These are phyloP conservation scores for Oncorhynchus keta DNA, from an alignment of 2,113 vertebrate species.

Conservation along the genomic window DNA sequence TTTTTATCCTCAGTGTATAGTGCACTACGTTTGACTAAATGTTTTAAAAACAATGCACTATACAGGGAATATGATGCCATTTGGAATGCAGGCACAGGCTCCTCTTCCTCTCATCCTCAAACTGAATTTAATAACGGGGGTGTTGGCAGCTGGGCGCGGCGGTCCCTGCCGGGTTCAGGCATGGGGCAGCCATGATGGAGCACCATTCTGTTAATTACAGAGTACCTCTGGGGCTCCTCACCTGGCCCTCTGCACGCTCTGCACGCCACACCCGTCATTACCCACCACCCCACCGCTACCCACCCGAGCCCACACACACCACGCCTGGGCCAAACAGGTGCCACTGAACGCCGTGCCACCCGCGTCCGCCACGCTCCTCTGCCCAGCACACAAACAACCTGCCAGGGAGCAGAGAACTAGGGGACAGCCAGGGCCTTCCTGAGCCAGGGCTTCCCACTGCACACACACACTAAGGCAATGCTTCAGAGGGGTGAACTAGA, in stretches of 20 bases:
- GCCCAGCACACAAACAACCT: slow-evolving; percentile 6
- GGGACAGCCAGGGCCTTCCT: not conserved
- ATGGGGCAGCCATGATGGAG: slow-evolving; percentile 38
- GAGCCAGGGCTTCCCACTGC: not conserved
- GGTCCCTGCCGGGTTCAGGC: slow-evolving; percentile 26
- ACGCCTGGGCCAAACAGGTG: not conserved
- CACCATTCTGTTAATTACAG: slow-evolving; percentile 42
- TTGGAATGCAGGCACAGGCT: no score
- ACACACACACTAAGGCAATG: not conserved
- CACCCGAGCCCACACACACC: not conserved
- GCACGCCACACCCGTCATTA: slow-evolving; percentile 25
- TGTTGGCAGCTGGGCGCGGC: slow-evolving; percentile 32
- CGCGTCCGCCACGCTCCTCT: slow-evolving; percentile 29
- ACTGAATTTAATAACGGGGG: slow-evolving; percentile 12
- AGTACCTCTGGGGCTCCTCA: slow-evolving; percentile 48
- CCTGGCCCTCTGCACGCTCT: slow-evolving; percentile 9
- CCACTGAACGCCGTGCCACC: slow-evolving; percentile 12
- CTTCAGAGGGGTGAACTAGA: no score
- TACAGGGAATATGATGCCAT: no score
- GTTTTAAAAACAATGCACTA: no score
- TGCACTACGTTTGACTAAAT: no score
- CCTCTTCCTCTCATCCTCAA: not conserved
- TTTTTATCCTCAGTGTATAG: no score
- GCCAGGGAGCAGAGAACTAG: not conserved
- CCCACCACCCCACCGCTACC: not conserved